A percentile compares a stretch with the other conserved stretches of the same genome.
These are phyloP conservation scores for Lepus timidus DNA, from an alignment of 2,113 vertebrate species.

Conservation along the genomic window DNA sequence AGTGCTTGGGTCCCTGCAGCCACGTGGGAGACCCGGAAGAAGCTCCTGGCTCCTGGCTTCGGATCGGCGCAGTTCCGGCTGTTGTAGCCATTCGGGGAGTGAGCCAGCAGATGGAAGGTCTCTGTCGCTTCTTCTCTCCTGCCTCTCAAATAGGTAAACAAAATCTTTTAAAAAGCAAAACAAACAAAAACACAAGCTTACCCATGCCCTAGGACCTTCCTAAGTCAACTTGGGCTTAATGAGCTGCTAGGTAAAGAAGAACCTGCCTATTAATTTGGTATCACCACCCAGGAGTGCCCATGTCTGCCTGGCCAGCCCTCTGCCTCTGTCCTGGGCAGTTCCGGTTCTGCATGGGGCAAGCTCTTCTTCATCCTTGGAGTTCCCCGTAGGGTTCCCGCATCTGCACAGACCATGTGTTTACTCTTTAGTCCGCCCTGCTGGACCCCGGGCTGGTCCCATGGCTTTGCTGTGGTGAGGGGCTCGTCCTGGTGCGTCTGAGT, in stretches of 20 bases:
- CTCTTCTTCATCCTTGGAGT: background rate
- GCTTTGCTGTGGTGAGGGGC: background rate
- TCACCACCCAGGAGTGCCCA: background rate
- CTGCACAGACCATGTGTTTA: background rate
- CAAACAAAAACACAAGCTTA: too few relatives aligned
- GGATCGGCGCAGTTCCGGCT: too few relatives aligned
- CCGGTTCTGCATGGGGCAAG: background rate
- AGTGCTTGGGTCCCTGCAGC: too few relatives aligned
- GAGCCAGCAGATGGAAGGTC: too few relatives aligned
- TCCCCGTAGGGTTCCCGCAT: background rate
- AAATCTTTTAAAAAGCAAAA: too few relatives aligned
- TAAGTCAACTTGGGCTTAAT: background rate
- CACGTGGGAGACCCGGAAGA: too few relatives aligned
- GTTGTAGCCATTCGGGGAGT: too few relatives aligned
- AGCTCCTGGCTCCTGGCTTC: too few relatives aligned
- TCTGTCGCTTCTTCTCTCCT: too few relatives aligned
- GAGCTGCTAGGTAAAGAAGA: background rate
- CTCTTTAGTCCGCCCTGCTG: background rate
- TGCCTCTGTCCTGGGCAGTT: background rate
- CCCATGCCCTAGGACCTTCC: background rate
- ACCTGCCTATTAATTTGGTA: accelerated
- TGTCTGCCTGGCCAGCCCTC: too few relatives aligned
- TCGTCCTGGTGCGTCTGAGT: background rate
- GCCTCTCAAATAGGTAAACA: too few relatives aligned
- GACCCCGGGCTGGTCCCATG: background rate